These are phyloP conservation scores for Pangasianodon hypophthalmus DNA, from an alignment of 2,113 vertebrate species.

Conservation along the genomic window DNA sequence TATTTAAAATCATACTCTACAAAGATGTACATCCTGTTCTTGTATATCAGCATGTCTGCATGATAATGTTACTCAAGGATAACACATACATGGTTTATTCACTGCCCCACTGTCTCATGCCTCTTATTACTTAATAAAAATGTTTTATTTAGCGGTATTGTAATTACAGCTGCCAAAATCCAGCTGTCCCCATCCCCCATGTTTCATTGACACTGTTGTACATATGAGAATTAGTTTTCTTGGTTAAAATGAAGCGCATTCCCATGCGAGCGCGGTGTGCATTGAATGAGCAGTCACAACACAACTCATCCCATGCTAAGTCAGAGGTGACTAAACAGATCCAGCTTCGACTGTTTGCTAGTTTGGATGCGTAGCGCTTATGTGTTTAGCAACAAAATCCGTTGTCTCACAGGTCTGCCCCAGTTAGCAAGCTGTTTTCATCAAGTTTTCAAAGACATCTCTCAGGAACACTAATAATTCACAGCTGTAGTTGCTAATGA, in stretches of 20 bases:
- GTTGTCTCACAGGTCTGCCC: conserved; percentile 18
- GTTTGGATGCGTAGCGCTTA: not conserved
- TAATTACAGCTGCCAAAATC: not conserved
- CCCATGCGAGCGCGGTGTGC: not conserved
- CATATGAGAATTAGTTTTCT: not conserved
- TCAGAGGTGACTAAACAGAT: not conserved
- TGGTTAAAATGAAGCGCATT: not conserved
- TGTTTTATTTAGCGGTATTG: not conserved
- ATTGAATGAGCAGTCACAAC: not conserved
- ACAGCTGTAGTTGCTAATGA: conserved; percentile 41
- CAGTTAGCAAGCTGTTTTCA: conserved; percentile 19
- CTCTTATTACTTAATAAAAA: too few species aligned
- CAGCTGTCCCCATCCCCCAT: not conserved
- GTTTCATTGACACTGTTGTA: not conserved
- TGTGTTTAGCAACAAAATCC: not conserved
- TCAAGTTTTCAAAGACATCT: conserved; percentile 44
- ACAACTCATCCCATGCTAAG: not conserved
- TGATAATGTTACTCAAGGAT: not conserved
- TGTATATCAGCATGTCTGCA: not conserved
- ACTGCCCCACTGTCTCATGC: not conserved
- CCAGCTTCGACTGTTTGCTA: not conserved
- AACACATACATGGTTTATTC: not conserved
- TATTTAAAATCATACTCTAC: not conserved
- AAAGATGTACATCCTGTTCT: not conserved
- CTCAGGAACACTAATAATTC: conserved; percentile 35